These are phyloP conservation scores for Heliconius himera DNA, from an alignment of 1,140 invertebrate species.

Conservation along the genomic window DNA sequence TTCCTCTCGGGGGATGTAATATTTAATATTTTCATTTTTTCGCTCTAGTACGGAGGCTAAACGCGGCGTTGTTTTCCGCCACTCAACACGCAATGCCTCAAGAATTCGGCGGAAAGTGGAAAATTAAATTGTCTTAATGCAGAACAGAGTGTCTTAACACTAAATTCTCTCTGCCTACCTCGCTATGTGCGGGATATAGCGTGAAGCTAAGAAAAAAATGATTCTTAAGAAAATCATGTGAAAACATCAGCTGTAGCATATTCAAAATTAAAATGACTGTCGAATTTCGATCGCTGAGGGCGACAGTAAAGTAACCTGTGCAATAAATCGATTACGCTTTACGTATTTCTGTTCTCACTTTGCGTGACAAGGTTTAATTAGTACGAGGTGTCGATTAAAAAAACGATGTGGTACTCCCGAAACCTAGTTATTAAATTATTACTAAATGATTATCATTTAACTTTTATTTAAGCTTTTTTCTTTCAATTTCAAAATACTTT, in stretches of 20 bases:
- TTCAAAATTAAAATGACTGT: neutral
- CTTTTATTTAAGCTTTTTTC: neutral
- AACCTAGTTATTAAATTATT: neutral
- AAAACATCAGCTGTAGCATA: neutral
- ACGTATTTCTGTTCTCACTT: constrained; percentile 59
- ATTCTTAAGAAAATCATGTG: neutral
- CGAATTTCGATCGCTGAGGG: constrained; percentile 14
- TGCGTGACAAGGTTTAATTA: constrained; percentile 77
- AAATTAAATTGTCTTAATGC: no score
- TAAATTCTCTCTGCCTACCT: no score
- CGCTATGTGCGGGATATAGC: no score
- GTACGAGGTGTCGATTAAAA: constrained; percentile 74
- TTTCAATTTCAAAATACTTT: neutral
- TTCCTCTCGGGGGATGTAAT: no score
- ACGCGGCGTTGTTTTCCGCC: no score
- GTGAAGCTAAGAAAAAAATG: neutral
- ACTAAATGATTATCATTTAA: neutral
- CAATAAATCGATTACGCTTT: constrained; percentile 74
- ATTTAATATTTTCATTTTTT: no score
- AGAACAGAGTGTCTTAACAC: no score
- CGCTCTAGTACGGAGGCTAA: no score
- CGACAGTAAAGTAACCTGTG: constrained; percentile 51
- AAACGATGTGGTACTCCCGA: constrained; percentile 47
- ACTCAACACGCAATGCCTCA: no score
- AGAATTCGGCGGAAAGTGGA: no score